Evolutionary conservation across 2,888 invertebrate genomes (phyloP).

Genomic region (Pimpla rufipes): DNA sequence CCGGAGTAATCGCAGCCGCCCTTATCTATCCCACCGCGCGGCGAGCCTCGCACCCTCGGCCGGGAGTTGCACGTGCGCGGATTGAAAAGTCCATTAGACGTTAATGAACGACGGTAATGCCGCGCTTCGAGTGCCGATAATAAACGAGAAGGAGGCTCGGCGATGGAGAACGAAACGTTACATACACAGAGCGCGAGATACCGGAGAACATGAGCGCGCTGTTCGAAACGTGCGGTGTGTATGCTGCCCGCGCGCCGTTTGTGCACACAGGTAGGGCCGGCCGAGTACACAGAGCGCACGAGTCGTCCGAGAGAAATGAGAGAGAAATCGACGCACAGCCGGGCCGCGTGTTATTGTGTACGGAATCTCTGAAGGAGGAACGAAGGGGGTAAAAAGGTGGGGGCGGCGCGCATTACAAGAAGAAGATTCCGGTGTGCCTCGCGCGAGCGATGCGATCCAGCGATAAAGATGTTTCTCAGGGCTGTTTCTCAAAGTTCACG

Average conservation of each 20-base stretch:
- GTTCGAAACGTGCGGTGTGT: background rate
- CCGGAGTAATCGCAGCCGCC: slow-evolving; percentile 11
- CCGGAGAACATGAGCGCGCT: slow-evolving; percentile 2
- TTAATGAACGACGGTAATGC: slow-evolving; percentile 71
- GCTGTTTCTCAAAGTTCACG: slow-evolving; percentile 65
- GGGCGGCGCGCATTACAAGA: slow-evolving; percentile 30
- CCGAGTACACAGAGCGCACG: slow-evolving; percentile 3
- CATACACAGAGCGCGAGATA: too few relatives aligned
- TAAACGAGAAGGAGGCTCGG: slow-evolving; percentile 63
- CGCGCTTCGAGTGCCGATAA: slow-evolving; percentile 65
- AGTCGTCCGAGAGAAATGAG: slow-evolving; percentile 53
- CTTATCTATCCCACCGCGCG: slow-evolving; percentile 53
- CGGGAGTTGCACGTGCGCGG: slow-evolving; percentile 60
- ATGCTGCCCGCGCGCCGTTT: background rate
- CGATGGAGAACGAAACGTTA: slow-evolving; percentile 51
- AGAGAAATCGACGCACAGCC: slow-evolving; percentile 48
- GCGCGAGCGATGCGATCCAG: slow-evolving; percentile 57
- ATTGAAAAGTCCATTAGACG: slow-evolving; percentile 72
- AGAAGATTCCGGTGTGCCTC: slow-evolving; percentile 43
- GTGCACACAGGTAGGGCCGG: slow-evolving; percentile 12
- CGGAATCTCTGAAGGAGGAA: background rate
- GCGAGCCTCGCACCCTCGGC: background rate
- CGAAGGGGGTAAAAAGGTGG: slow-evolving; percentile 13
- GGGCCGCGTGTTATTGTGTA: slow-evolving; percentile 49
- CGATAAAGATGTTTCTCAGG: slow-evolving; percentile 71